Evolutionary conservation across 2,797 vertebrate species (phyloP), one percentile per base, ranked within the genome.

Genomic region (Harpagifer antarcticus): DNA sequence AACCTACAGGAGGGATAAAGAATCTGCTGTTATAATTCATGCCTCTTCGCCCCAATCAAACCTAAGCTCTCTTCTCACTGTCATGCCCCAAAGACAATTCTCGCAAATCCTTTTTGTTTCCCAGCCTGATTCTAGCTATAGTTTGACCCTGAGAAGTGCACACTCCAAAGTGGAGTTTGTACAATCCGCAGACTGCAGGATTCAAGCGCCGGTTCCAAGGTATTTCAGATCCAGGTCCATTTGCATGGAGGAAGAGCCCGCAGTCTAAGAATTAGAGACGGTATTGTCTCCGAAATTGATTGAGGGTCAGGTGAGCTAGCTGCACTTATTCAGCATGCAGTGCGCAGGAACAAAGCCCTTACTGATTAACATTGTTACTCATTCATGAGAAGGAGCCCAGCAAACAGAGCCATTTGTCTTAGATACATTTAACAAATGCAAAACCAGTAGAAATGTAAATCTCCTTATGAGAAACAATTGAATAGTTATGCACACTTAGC

Each of bases 351-450:
- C 83, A 87, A 85, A 84, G 72, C 49, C 63, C 42, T 17, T 0
- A 33, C 83, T 89, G 83, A 89, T 92, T 89, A 90, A 86, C 82
- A 75, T 73, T 89, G 87, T 89, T 92, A 83, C 89, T 88, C 89
- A 92, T 91, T 91, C 91, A 90, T 86, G 85, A 85, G 86, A 71
- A 61, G 76, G 60, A 79, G 77, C 81, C 72, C 77, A 2, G 84
- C 42, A 79, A 87, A 81, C 87, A 58, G 64, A 80, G 70, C 79
- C 82, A 74, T 89, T 91, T 89, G 87, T 89, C 88, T 88, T 82
- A 57, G 85, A 89, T 81, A 76, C 79, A 81, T 89, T 87, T 85
- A 88, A 85, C 90, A 86, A 88, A 89, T 81, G 78, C 80, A 79
- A 77, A 85, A 68, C 60, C 54, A 56, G 79, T 16, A 50, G 49